Base-by-base conservation (phyloP, 1,140 invertebrate genomes). In the Drosophila arawakana region DNA sequence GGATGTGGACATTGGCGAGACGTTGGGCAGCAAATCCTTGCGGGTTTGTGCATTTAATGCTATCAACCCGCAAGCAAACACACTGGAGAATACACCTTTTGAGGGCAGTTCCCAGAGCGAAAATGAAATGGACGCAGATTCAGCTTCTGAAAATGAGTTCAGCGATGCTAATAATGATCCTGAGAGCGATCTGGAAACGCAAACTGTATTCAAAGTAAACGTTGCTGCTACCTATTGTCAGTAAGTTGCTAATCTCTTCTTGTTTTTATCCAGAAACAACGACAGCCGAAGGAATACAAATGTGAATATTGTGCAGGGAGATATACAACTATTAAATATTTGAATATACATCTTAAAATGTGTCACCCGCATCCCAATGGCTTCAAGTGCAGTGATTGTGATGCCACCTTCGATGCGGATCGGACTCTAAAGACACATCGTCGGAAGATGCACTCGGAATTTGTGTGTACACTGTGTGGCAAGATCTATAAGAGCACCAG, bases 401-500 rank as follows among this genome's bases (percentile, higher is more conserved):
- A 70, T 11, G 75, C 73, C 25, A 73, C 61, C 9, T 91, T 90
- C 37, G 78, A 83, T 43, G 73, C 66, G 46, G 82, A 91, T 6
- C 82, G 80, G 0, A 68, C 80, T 0, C 15, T 91, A 59, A 55
- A 75, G n/a, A 25, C 76, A 10, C 90, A 91, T 55, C 71, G 72
- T 0, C 74, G 79, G n/a, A 88, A 80, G 54, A 43, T 43, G 8
- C 85, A 91, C 44, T 80, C 78, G 1, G 74, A 86, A 5, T 91
- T 82, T 13, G 46, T 13, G 2, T 91, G 90, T 39, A 57, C 76
- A 10, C 47, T 77, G n/a, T 91, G 90, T 50, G 68, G 62, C 6
- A 91, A 91, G 55, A 47, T 85, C n/a, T 91, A 88, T 43, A 90
- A 82, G 46, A 88, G 68, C 44, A 76, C 79, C 2, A 69, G 78